phyloP scores from a whole-genome alignment of 2,113 vertebrate species.

The Lichenostomus cassidix region DNA sequence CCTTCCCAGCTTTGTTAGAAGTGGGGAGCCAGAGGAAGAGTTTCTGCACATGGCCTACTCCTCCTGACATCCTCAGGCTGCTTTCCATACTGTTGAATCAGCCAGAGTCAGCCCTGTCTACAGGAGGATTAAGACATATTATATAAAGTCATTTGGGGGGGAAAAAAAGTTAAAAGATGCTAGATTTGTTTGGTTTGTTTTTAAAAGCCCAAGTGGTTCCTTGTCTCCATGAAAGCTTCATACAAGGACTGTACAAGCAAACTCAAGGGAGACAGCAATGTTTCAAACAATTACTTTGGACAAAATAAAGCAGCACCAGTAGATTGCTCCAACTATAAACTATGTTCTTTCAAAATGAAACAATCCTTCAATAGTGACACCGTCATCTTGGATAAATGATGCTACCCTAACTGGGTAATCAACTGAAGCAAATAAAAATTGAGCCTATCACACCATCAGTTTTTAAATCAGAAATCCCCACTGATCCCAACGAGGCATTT shows the following conservation, averaged over 20 bases:
- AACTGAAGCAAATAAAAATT: conserved; percentile 48
- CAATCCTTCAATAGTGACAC: conserved; percentile 53
- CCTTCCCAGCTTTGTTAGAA: not conserved
- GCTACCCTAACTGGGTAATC: conserved; percentile 44
- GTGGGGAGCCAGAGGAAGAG: not conserved
- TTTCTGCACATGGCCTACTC: not conserved
- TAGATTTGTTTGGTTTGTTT: not conserved
- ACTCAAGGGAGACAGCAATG: not conserved
- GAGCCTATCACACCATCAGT: conserved; percentile 25
- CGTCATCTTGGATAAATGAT: conserved; percentile 22
- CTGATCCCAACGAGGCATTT: conserved; percentile 16
- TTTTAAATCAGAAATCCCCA: conserved; percentile 35
- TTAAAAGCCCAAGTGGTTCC: not conserved
- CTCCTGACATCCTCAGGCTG: not conserved
- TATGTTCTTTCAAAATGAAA: conserved; percentile 44
- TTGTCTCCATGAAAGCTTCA: not conserved
- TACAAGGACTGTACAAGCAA: not conserved
- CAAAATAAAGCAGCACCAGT: conserved; percentile 21
- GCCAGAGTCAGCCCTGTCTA: not conserved
- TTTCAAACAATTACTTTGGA: conserved; percentile 44
- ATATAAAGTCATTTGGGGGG: not conserved
- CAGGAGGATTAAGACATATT: not conserved
- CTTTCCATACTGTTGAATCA: not conserved
- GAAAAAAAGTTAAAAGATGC: not conserved
- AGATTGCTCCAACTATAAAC: conserved; percentile 4